Conservation (phyloP, 2,888 invertebrate species). For the Ochropleura leucogaster region DNA sequence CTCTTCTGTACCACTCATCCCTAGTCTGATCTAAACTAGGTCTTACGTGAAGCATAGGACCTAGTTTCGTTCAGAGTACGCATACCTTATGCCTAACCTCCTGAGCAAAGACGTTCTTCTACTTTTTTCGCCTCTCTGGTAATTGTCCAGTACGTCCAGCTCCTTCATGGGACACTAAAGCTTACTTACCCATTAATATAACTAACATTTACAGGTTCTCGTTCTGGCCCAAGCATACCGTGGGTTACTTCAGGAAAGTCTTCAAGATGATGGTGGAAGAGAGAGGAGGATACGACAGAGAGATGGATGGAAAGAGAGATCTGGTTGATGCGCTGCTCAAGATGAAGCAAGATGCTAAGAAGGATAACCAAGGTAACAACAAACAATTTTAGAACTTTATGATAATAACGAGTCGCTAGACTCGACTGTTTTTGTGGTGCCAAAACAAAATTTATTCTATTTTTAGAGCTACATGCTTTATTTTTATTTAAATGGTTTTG, state of each 20-base stretch:
- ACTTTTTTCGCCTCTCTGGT: too few species aligned
- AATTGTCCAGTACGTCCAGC: neutral
- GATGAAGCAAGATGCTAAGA: conserved; percentile 73
- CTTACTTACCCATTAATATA: neutral
- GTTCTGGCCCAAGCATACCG: conserved; percentile 75
- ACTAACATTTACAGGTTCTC: conserved; percentile 70
- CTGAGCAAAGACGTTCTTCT: too few species aligned
- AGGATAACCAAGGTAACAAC: conserved; percentile 64
- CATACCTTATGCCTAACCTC: too few species aligned
- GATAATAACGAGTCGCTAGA: too few species aligned
- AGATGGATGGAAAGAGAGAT: conserved; percentile 67
- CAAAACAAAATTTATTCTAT: too few species aligned
- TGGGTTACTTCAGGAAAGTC: conserved; percentile 70
- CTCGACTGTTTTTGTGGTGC: too few species aligned
- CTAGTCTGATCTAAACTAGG: too few species aligned
- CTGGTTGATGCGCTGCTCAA: conserved; percentile 78
- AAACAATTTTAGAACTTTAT: neutral
- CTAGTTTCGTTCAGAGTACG: too few species aligned
- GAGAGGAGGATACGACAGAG: conserved; percentile 67
- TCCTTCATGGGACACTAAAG: neutral
- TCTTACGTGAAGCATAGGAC: too few species aligned
- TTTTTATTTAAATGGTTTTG: too few species aligned
- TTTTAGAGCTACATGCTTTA: too few species aligned
- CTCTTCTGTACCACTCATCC: neutral
- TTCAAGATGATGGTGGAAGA: conserved; percentile 70